Percentiles rank a stretch among this genome's conserved stretches.
Evolutionary conservation across 1,140 invertebrate species (phyloP).

Genomic region (Chymomyza costata): DNA sequence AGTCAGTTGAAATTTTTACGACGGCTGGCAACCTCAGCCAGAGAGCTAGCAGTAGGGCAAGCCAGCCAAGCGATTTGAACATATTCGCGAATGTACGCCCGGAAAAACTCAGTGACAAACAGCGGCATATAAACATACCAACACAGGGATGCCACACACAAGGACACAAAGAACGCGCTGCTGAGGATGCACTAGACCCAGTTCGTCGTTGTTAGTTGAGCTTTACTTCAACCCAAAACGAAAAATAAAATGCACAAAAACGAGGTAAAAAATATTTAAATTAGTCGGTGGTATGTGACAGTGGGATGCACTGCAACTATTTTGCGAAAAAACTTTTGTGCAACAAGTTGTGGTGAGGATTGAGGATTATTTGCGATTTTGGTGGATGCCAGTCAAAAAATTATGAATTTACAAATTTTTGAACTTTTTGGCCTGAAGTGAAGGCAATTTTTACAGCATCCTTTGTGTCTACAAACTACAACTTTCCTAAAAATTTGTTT

Average conservation of each 20-base stretch:
- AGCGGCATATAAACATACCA: conserved; percentile 26
- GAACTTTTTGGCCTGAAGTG: no score
- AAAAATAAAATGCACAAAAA: conserved; percentile 9
- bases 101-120: conserved; percentile 34
- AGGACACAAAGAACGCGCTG: conserved; percentile 24
- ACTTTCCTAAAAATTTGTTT: no score
- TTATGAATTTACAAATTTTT: no score
- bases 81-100: no score
- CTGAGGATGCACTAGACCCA: conserved; percentile 58
- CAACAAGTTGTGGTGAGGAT: conserved; percentile 2
- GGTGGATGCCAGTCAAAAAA: no score
- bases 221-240: conserved; percentile 24
- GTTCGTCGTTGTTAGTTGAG: conserved; percentile 26
- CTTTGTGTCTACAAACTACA: no score
- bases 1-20: no score
- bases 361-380: neutral
- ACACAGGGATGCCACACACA: conserved; percentile 20
- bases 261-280: conserved; percentile 13
- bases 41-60: neutral
- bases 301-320: no score
- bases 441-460: no score
- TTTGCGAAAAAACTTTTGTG: no score
- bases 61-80: no score
- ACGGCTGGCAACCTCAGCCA: no score
- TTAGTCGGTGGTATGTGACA: neutral